Conservation (phyloP, 2,113 vertebrate species). For the Heterochromis multidens region DNA sequence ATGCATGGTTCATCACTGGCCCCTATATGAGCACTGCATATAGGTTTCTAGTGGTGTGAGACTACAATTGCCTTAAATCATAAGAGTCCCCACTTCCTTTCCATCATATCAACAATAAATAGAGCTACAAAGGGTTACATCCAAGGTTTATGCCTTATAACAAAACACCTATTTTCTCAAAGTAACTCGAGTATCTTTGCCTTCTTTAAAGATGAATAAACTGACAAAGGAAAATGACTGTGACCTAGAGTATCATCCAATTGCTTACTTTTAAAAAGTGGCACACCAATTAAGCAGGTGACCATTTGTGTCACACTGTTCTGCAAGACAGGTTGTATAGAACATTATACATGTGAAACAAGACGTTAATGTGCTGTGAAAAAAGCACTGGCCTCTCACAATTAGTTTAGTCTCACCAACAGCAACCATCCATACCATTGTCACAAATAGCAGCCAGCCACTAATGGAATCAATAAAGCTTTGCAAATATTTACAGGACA, state of each 20-base stretch:
- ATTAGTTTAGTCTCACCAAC: slow-evolving; percentile 46
- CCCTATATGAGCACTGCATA: slow-evolving; percentile 26
- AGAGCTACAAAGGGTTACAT: neutral
- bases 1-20: slow-evolving; percentile 21
- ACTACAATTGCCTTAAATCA: slow-evolving; percentile 25
- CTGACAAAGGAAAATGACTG: neutral
- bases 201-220: slow-evolving; percentile 20
- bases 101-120: neutral
- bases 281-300: slow-evolving; percentile 18
- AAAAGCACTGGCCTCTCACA: slow-evolving; percentile 2
- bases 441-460: slow-evolving; percentile 59
- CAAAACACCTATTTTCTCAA: neutral
- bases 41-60: slow-evolving; percentile 6
- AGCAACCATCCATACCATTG: slow-evolving; percentile 54
- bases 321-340: neutral
- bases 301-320: slow-evolving; percentile 17
- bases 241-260: neutral
- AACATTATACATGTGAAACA: slow-evolving; percentile 9
- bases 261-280: neutral
- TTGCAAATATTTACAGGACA: slow-evolving; percentile 75
- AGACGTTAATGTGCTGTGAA: slow-evolving; percentile 37
- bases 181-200: neutral
- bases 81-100: neutral
- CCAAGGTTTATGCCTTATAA: neutral
- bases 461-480: slow-evolving; percentile 73